Conservation (phyloP, 1,140 invertebrate genomes). For the Homalodisca vitripennis region DNA sequence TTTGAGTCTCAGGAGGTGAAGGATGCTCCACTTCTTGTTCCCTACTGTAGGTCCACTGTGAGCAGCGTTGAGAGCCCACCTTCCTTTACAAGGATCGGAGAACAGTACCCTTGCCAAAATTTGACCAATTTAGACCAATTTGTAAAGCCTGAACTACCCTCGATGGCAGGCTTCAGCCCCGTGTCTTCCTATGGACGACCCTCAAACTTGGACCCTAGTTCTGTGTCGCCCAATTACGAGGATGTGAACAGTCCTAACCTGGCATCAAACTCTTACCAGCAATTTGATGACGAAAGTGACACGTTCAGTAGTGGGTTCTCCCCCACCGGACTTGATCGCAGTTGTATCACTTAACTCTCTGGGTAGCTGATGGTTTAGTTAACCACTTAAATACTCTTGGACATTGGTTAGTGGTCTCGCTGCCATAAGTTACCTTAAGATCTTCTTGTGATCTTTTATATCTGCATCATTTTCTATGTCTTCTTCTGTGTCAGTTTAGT, state of each 20-base stretch:
- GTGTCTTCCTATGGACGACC: conserved; percentile 9
- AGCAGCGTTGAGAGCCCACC: background rate
- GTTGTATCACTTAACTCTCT: conserved; percentile 25
- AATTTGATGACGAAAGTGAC: conserved; percentile 27
- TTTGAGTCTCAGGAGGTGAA: background rate
- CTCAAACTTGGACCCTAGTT: conserved; percentile 20
- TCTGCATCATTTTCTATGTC: no score
- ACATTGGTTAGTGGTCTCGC: background rate
- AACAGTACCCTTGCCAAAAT: conserved; percentile 27
- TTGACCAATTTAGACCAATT: conserved; percentile 17
- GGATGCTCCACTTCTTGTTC: background rate
- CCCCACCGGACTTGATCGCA: background rate
- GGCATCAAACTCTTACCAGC: conserved; percentile 22
- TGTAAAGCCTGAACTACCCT: conserved; percentile 16
- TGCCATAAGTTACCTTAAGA: background rate
- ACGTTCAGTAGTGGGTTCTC: conserved; percentile 25
- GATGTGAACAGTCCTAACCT: conserved; percentile 31
- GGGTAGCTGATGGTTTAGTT: background rate
- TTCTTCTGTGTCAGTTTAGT: no score
- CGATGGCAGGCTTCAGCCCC: background rate
- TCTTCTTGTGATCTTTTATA: no score
- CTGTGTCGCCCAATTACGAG: conserved; percentile 32
- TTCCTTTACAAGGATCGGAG: background rate
- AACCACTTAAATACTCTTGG: background rate
- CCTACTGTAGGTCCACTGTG: background rate